Base-by-base conservation (phyloP, 37 sponge, comb jelly and placozoan species). In the Axinella damicornis region DNA sequence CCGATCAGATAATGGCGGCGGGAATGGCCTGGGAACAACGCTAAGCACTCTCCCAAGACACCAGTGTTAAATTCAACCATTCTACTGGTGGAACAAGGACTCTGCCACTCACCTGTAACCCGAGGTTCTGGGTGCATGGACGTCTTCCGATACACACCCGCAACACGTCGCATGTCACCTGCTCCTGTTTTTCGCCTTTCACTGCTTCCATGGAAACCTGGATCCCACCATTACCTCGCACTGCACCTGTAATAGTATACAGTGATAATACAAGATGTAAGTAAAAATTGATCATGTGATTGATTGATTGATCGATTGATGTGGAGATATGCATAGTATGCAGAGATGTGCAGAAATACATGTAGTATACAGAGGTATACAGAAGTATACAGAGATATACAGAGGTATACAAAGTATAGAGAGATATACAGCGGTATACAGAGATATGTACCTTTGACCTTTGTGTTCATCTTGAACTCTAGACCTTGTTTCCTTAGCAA, bases 121-220 rank as follows among this genome's bases (percentile, higher is more conserved):
- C 99, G 0, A 98, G 93, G 46, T 83, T 73, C 33, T 55, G 58
- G 5, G 97, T 96, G 85, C 85, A 98, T 1, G 99, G 99, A 9
- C 91, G 78, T 57, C 99, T 59, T 11, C 99, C 99, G 30, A 98
- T 72, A 68, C 97, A 98, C 32, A 98, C 95, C 38, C 96, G 81
- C 53, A 98, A 77, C 18, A 90, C 93, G 70, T 98, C 98, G 74
- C 91, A 92, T 33, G 58, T 74, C 74, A 97, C 0, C 78, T 73
- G 30, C 59, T 89, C 84, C 72, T 65, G 66, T 46, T 79, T 78
- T 32, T 85, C 87, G 36, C 93, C 91, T 67, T 92, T 89, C 57
- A 71, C 82, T 34, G 87, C 24, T 76, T 95, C 92, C 63, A 76
- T 78, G 28, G 68, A 40, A 30, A 90, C 95, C 91, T 94, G 59